phyloP scores from a whole-genome alignment of 2,888 invertebrate species.

The Pterobdella sp. region DNA sequence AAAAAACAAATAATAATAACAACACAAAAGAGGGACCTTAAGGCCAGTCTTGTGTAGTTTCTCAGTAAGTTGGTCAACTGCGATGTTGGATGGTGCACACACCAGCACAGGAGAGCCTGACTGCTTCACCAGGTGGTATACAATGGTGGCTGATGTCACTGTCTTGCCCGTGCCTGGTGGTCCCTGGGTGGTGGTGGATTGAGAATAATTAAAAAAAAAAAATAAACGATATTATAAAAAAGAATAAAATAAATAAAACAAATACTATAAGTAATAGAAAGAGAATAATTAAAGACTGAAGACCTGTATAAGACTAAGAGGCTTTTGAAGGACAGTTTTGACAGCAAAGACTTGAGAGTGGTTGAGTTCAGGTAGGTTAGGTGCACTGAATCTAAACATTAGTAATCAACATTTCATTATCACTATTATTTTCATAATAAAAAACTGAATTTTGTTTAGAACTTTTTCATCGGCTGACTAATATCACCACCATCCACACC shows the following conservation, averaged over 20 bases:
- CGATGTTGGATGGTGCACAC: constrained; percentile 97
- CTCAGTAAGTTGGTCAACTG: constrained; percentile 96
- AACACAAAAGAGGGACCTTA: constrained; percentile 55
- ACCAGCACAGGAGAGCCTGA: constrained; percentile 84
- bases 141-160: constrained; percentile 96
- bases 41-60: constrained; percentile 95
- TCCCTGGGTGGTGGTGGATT: constrained; percentile 50
- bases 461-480: too few relatives aligned
- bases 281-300: not conserved
- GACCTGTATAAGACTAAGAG: constrained; percentile 88
- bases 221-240: not conserved
- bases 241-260: not conserved
- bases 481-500: too few relatives aligned
- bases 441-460: too few relatives aligned
- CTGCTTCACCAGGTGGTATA: constrained; percentile 91
- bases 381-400: constrained; percentile 94
- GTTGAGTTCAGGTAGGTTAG: constrained; percentile 92
- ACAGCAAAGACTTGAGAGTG: constrained; percentile 93
- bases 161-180: constrained; percentile 97
- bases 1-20: not conserved
- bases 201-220: not conserved
- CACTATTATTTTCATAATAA: too few relatives aligned
- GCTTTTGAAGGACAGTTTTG: constrained; percentile 90
- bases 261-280: not conserved
- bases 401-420: too few relatives aligned